These are phyloP conservation scores for Macaca fascicularis DNA, from an alignment of 2,113 vertebrate species.

Conservation along the genomic window T2T-MFA8v1.1 NC_088389.1:92664001-92664500, in stretches of 20 bases:
- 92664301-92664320: background rate
- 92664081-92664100: background rate
- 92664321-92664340: background rate
- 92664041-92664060: background rate
- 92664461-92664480: background rate
- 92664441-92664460: slow-evolving; percentile 12
- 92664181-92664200: background rate
- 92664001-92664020: background rate
- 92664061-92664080: background rate
- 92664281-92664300: background rate
- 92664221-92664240: background rate
- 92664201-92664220: background rate
- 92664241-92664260: slow-evolving; percentile 9
- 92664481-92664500: background rate
- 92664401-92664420: slow-evolving; percentile 2
- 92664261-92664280: background rate
- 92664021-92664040: background rate
- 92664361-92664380: background rate
- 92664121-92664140: background rate
- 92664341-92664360: background rate
- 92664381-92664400: background rate
- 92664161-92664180: background rate
- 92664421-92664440: background rate
- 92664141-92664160: background rate
- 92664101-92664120: background rate